Base-by-base conservation (phyloP, 2,797 vertebrate species). In the Schizothorax lantsangensis region DNA sequence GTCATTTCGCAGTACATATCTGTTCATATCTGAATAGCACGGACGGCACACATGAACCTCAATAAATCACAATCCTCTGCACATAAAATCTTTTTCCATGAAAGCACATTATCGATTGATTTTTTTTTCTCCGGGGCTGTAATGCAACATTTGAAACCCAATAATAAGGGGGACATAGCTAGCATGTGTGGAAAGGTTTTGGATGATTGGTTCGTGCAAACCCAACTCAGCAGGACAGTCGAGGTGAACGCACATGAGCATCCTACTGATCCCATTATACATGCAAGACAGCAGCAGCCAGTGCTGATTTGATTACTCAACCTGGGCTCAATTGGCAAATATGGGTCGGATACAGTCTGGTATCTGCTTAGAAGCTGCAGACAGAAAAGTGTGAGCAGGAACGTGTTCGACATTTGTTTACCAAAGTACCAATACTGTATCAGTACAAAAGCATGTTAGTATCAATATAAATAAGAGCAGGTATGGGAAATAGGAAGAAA, bases 231-330 rank as follows among this genome's bases (percentile, higher is more conserved):
- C 73, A 8, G 75, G 77, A 36, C 49, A 79, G 64, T 83, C 7
- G 52, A 79, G 87, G 79, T 83, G 79, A 88, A 85, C 14, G 57
- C 81, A 86, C 73, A 83, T 30, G 17, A 79, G 66, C 54, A 64
- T 72, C 23, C n/a, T 8, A 19, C 43, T 79, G 86, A 88, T 88
- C 64, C 40, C 14, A 71, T 88, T 83, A 88, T 77, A 30, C 79
- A 83, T 54, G 73, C 84, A 69, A 69, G 75, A 66, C 14, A 66
- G 66, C 47, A 33, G 47, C 75, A 79, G 38, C 49, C 64, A 72
- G 54, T 54, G 45, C 33, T 69, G 59, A 84, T 68, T 84, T 79
- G 19, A 84, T 85, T 71, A 59, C 23, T 40, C 64, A 85, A 43
- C 47, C 64, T 71, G 62, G 52, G 64, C 84, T 79, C 84, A 23